Evolutionary conservation across 2,888 invertebrate species (phyloP).

Genomic region (Oscheius myriophilus): DNA sequence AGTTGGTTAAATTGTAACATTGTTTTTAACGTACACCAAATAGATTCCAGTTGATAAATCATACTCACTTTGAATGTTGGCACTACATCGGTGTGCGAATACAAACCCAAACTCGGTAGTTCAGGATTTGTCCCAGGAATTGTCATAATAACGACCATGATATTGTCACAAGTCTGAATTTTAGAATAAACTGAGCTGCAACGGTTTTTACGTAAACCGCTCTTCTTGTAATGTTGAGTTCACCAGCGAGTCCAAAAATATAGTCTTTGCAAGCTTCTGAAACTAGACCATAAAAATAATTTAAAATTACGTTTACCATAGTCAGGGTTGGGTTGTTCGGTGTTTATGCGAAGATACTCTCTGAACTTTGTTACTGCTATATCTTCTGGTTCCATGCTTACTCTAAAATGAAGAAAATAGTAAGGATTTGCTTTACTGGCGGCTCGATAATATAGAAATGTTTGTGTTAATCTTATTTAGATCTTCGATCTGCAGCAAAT

Average conservation of each 20-base stretch:
- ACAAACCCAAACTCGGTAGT: slow-evolving; percentile 82
- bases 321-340: slow-evolving; percentile 86
- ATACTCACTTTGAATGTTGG: slow-evolving; percentile 87
- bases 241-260: slow-evolving; percentile 61
- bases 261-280: slow-evolving; percentile 62
- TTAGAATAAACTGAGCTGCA: no score
- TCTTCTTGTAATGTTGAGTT: slow-evolving; percentile 54
- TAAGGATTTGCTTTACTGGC: no score
- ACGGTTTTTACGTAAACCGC: slow-evolving; percentile 28
- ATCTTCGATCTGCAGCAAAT: no score
- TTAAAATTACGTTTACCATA: slow-evolving; percentile 77
- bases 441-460: no score
- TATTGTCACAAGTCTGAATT: slow-evolving; percentile 77
- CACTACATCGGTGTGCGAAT: slow-evolving; percentile 96
- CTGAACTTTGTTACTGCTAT: slow-evolving; percentile 81
- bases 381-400: slow-evolving; percentile 42
- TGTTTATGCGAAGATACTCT: slow-evolving; percentile 86
- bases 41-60: no score
- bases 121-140: slow-evolving; percentile 82
- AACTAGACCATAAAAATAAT: not conserved
- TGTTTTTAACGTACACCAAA: no score
- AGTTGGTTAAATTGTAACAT: no score
- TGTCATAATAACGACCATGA: slow-evolving; percentile 85
- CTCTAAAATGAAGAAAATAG: not conserved
- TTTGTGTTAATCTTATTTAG: no score